Base-by-base conservation (phyloP, 2,888 invertebrate genomes). In the Digitonthophagus gazella region DNA sequence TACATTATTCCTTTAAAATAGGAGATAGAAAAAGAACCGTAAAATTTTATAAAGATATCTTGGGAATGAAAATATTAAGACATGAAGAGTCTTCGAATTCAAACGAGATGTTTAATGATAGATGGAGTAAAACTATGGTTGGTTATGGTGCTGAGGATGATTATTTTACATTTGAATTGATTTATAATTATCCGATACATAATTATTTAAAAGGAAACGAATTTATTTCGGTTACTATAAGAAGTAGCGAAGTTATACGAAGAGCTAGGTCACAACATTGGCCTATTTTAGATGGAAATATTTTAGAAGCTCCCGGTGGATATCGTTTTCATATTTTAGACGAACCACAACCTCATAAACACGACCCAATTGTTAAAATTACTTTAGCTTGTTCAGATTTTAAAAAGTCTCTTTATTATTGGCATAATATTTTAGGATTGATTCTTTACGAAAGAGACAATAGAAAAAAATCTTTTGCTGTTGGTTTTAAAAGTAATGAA, bases 101-200 rank as follows among this genome's bases (percentile, higher is more conserved):
- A 82, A 99, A 98, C 88, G 98, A 98, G 11, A 97, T 97, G 0
- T 98, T 98, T 79, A 95, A 95, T 76, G 97, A 96, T 77, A 91
- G 95, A 75, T 99, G 99, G 99, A 97, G 97, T 80, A 99, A 99
- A 85, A 98, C 98, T 0, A 99, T 99, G 98, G 89, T 98, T 61
- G 99, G 98, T 1, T 99, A 97, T 83, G 98, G 98, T 0, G 90
- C 94, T 0, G 99, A 99, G 84, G 93, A 96, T 76, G 87, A 89
- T 66, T 94, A 98, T 83, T 99, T 98, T 85, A 98, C 96, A 0
- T 87, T 98, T 19, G 98, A 99, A 81, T 86, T 99, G 61, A 98
- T 98, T 8, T 99, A 98, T 82, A 99, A 99, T 82, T 99, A 99
- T 81, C 96, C 96, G 18, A 89, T 98, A 16, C 91, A 91, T 72